Evolutionary conservation across 2,113 vertebrate species (phyloP), one percentile per base, ranked within the genome.

Genomic region (Colistium nudipinnis): DNA sequence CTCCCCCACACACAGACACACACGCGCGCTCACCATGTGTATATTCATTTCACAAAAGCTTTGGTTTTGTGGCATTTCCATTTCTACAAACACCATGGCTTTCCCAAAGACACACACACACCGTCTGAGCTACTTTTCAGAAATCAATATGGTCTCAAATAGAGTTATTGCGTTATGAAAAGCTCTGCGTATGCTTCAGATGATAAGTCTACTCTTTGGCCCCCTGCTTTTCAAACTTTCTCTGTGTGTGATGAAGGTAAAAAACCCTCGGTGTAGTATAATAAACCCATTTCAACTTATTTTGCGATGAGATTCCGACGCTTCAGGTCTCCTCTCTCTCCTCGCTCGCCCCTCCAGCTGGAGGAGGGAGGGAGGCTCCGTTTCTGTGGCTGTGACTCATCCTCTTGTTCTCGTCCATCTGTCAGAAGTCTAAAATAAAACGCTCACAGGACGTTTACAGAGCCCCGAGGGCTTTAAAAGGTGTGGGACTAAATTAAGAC

Each of bases 381-480:
- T 3, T 44, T 64, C 64, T 52, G 60, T 74, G n/a, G n/a, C 56
- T 17, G 56, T 87, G 81, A 87, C 27, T 80, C 85, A 84, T 0
- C 12, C 63, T 56, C 48, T 36, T 0, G 19, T 55, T 48, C 68
- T 65, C 25, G 68, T 62, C 8, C 17, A 1, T 76, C 70, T n/a
- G 55, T 85, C 73, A 74, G 64, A 33, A 62, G 31, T 54, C 0
- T 2, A 74, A 64, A 75, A 82, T 68, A 36, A 71, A 68, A 25
- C 14, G 0, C 19, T 13, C 35, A 10, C 3, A 2, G 35, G 62
- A 16, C 30, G 61, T 70, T 70, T 14, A 24, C 41, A 62, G 67
- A 45, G 51, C 25, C 69, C 38, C 8, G 16, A 33, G 4, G 54
- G 48, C 54, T 52, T 47, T 16, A 3, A 35, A 25, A 62, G 72